Conservation (phyloP, 2,888 invertebrate species). For the Sycophila texana region DNA sequence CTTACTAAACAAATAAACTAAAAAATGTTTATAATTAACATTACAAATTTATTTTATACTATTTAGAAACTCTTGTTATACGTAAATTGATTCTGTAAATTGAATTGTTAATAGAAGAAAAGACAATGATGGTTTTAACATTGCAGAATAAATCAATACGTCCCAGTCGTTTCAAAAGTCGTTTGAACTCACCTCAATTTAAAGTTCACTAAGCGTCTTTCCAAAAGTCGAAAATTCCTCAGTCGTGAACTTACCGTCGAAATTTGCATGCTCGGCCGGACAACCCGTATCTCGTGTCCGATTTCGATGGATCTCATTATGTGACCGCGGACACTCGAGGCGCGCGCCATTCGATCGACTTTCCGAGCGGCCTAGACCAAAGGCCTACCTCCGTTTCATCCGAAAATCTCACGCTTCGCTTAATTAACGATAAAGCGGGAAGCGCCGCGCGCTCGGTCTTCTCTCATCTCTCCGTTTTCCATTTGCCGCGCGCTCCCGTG, state of each 20-base stretch:
- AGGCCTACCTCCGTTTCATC: constrained; percentile 55
- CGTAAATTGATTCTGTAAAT: too few species aligned
- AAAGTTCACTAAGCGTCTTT: neutral
- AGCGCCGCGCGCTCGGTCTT: constrained; percentile 57
- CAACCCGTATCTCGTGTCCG: constrained; percentile 14
- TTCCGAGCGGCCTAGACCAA: constrained; percentile 56
- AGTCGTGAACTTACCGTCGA: neutral
- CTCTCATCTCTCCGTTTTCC: constrained; percentile 61
- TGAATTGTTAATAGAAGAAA: neutral
- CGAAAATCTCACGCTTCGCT: constrained; percentile 73
- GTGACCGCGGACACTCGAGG: too few species aligned
- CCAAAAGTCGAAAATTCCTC: neutral
- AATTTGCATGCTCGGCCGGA: constrained; percentile 36
- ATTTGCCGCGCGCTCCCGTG: constrained; percentile 18
- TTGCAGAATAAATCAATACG: neutral
- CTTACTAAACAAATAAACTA: neutral
- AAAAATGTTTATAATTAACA: neutral
- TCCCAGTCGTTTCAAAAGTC: neutral
- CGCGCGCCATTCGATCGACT: constrained; percentile 61
- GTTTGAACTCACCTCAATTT: too few species aligned
- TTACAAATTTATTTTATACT: neutral
- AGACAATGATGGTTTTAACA: neutral
- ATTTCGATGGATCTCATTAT: constrained; percentile 30
- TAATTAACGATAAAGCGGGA: constrained; percentile 70
- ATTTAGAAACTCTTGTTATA: neutral